Evolutionary conservation across 2,113 vertebrate genomes (phyloP), one percentile per base, ranked within the genome.

Genomic region (Mixornis gularis): DNA sequence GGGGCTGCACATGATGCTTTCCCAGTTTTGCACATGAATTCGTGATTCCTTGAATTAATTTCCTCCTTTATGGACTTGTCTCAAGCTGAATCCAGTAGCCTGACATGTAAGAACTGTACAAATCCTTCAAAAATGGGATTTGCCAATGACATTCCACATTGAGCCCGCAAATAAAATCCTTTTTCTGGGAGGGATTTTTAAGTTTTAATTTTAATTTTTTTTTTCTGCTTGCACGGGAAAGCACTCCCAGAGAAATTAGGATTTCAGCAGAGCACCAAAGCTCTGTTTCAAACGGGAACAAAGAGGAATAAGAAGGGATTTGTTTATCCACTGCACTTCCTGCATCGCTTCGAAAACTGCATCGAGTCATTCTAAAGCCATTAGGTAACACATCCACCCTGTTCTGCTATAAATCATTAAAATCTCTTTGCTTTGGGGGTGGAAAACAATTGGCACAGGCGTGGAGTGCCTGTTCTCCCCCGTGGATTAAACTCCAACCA

Each of bases 361-460:
- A 78, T 29, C 44, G 24, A 89, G 62, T 79, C 90, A 92, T 84
- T 78, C 56, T 92, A 46, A 90, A 71, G 44, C 68, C 69, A 86
- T 85, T 88, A 89, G 86, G 90, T 94, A 92, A 92, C 60, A 88
- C 44, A 36, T 36, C 59, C 69, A 80, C 55, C 44, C 89, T 53
- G 71, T 4, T 49, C 88, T 88, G 90, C 91, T 74, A 86, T 38
- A 92, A 94, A 95, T 91, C 90, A 84, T 34, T 46, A 30, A 71
- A 68, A 88, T 51, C 52, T 43, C 64, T 60, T 36, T 30, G 73
- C 49, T 90, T 91, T 64, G 22, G 53, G 72, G 85, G 44, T 44
- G 77, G 83, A 71, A 85, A 92, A 76, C 72, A 90, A 88, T 44
- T 92, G 85, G 83, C 86, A 91, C 58, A 1, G 80, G 19, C 51